phyloP scores from a whole-genome alignment of 2,797 vertebrate genomes.

The Halcyon chelicuti region DNA sequence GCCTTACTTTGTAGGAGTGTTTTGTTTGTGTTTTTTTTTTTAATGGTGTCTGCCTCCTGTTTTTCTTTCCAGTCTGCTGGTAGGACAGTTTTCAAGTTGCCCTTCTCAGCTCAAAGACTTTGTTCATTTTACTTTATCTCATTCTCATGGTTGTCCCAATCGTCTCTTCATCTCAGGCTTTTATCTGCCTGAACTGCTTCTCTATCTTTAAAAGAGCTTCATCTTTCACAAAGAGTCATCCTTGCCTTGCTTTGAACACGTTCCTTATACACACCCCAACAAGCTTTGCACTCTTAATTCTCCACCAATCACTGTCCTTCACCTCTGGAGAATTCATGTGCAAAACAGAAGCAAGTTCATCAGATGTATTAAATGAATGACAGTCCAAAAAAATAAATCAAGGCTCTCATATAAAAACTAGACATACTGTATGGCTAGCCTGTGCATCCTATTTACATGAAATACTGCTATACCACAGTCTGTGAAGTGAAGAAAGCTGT shows the following conservation, averaged over 20 bases:
- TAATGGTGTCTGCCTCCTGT: neutral
- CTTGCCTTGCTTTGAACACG: neutral
- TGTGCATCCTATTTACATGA: neutral
- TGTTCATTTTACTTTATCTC: neutral
- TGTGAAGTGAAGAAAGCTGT: neutral
- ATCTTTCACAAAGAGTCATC: neutral
- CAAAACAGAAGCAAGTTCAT: neutral
- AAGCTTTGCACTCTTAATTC: neutral
- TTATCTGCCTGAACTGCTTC: neutral
- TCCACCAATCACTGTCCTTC: neutral
- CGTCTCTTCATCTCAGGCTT: neutral
- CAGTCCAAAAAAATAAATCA: neutral
- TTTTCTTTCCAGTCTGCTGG: neutral
- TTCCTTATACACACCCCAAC: neutral
- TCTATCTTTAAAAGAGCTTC: neutral
- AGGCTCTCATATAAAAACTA: neutral
- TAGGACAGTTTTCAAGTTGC: neutral
- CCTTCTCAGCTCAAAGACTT: neutral
- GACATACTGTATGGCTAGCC: neutral
- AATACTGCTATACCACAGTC: no score
- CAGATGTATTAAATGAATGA: neutral
- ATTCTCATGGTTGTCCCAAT: neutral
- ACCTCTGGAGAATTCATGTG: fast-evolving
- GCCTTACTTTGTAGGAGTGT: neutral
- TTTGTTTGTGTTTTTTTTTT: neutral